Percentiles rank a stretch among this genome's conserved stretches.
These are phyloP conservation scores for Parotocinclus haroldoi DNA, from an alignment of 2,797 vertebrate genomes.

Conservation along the genomic window DNA sequence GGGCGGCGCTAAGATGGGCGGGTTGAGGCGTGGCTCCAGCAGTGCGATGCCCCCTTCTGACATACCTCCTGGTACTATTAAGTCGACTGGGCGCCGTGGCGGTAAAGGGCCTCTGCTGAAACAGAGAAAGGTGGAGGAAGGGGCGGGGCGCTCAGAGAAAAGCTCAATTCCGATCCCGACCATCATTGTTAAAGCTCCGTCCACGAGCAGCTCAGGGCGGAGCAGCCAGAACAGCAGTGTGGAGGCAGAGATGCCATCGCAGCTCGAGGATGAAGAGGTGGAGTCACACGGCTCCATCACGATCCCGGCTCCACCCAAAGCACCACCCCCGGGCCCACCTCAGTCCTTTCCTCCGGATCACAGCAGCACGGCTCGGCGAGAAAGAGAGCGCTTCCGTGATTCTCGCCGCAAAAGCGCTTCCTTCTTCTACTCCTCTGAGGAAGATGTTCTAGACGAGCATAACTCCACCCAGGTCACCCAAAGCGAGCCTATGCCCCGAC, in stretches of 20 bases:
- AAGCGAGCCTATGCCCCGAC: slow-evolving; percentile 68
- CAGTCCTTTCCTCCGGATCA: slow-evolving; percentile 55
- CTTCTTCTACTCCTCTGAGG: slow-evolving; percentile 87
- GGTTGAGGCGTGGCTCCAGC: slow-evolving; percentile 74
- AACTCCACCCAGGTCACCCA: slow-evolving; percentile 57
- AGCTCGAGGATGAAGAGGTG: slow-evolving; percentile 48
- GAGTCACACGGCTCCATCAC: slow-evolving; percentile 53
- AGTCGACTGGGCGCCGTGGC: slow-evolving; percentile 53
- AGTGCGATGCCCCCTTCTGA: slow-evolving; percentile 72
- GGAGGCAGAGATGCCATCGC: slow-evolving; percentile 69
- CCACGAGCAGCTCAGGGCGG: slow-evolving; percentile 90
- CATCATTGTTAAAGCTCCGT: slow-evolving; percentile 91
- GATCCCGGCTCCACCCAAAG: slow-evolving; percentile 53
- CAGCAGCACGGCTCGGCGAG: slow-evolving; percentile 69
- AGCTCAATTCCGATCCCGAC: slow-evolving; percentile 91
- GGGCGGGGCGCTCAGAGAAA: slow-evolving; percentile 70
- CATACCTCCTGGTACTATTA: slow-evolving; percentile 41
- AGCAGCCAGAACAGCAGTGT: slow-evolving; percentile 93
- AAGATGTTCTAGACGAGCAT: slow-evolving; percentile 73
- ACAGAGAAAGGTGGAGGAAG: slow-evolving; percentile 84
- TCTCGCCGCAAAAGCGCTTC: slow-evolving; percentile 86
- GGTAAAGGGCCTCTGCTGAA: slow-evolving; percentile 86
- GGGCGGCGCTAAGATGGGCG: slow-evolving; percentile 72
- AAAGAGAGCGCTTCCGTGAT: slow-evolving; percentile 80
- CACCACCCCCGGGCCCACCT: slow-evolving; percentile 48